Evolutionary conservation across 2,113 vertebrate species (phyloP).

Genomic region (Malurus alboscapulatus): DNA sequence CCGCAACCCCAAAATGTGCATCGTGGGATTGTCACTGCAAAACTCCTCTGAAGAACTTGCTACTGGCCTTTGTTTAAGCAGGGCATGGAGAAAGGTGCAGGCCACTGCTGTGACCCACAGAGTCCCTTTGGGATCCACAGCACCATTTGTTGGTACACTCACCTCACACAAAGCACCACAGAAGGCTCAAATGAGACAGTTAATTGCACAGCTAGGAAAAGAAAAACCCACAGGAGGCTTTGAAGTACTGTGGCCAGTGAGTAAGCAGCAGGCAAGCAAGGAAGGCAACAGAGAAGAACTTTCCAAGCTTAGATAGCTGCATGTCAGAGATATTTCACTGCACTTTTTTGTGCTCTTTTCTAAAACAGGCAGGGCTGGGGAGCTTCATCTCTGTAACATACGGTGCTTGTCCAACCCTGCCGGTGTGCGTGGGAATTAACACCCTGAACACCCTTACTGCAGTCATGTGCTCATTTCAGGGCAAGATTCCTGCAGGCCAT

Average conservation of each 20-base stretch:
- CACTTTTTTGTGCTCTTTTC: neutral
- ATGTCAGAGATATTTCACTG: neutral
- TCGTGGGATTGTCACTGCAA: neutral
- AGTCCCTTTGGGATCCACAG: neutral
- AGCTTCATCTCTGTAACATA: neutral
- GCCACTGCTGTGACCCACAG: neutral
- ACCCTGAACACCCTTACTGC: neutral
- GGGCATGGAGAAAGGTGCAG: neutral
- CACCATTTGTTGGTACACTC: neutral
- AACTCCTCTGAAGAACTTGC: neutral
- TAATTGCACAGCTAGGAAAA: neutral
- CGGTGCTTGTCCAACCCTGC: neutral
- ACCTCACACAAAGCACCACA: neutral
- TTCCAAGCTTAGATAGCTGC: neutral
- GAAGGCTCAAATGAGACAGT: neutral
- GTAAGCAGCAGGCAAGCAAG: neutral
- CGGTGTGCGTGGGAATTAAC: neutral
- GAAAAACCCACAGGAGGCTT: neutral
- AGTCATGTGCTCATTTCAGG: neutral
- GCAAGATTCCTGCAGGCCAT: slow-evolving; percentile 16
- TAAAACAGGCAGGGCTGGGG: neutral
- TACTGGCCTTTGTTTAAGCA: neutral
- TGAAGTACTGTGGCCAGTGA: neutral
- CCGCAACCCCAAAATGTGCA: neutral
- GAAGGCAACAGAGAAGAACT: neutral